Percentiles rank a stretch among this genome's conserved stretches.
Conservation (phyloP, 1,140 invertebrate species). For the Scaptomyza montana region DNA sequence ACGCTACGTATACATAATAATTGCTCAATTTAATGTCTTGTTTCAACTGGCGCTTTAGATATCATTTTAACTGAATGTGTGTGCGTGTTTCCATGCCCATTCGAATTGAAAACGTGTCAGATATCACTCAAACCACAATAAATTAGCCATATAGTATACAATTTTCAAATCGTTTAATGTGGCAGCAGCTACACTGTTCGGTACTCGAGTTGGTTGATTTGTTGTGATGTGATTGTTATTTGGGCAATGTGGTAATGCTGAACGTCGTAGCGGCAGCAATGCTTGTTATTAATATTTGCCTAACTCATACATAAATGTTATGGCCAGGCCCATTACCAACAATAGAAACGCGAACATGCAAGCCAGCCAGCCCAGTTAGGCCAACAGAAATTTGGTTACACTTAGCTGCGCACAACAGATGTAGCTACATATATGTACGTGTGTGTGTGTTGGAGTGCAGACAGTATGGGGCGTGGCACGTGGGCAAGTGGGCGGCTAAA, state of each 20-base stretch:
- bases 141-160: not conserved
- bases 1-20: not conserved
- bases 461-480: conserved; percentile 24
- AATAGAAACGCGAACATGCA: conserved; percentile 22
- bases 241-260: conserved; percentile 16
- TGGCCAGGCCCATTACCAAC: conserved; percentile 51
- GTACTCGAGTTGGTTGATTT: conserved; percentile 33
- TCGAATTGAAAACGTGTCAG: conserved; percentile 21
- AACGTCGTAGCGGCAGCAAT: not conserved
- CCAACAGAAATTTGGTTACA: conserved; percentile 44
- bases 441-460: conserved; percentile 6
- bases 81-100: conserved; percentile 1
- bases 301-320: conserved; percentile 58
- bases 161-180: conserved; percentile 3
- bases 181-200: not conserved
- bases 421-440: conserved; percentile 10
- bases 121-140: conserved; percentile 2
- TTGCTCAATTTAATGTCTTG: conserved; percentile 31
- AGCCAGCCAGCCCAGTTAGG: conserved; percentile 15
- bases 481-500: not conserved
- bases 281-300: conserved; percentile 49
- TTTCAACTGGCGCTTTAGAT: conserved; percentile 13
- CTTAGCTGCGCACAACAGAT: conserved; percentile 41
- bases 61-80: conserved; percentile 1
- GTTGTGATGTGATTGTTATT: conserved; percentile 50